phyloP scores from a whole-genome alignment of 2,888 invertebrate species.

The Ectobius pallidus region DNA sequence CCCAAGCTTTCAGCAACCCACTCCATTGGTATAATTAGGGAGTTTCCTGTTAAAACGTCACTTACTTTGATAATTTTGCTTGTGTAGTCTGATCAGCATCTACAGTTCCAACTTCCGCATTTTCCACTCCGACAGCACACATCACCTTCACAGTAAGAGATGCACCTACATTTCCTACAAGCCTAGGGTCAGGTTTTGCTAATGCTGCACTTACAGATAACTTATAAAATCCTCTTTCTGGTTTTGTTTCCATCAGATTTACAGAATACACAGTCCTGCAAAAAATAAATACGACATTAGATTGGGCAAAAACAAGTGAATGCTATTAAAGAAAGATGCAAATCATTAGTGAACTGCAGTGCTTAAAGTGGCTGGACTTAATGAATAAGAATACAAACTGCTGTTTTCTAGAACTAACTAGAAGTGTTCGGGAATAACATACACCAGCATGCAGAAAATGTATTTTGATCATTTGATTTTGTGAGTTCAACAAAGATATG shows the following conservation, averaged over 20 bases:
- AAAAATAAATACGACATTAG: conserved; percentile 24
- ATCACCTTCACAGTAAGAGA: conserved; percentile 68
- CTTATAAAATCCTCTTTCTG: conserved; percentile 85
- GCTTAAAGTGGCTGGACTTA: no score
- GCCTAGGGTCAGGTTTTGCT: conserved; percentile 63
- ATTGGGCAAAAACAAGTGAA: no score
- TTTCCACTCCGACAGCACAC: conserved; percentile 76
- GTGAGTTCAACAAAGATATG: no score
- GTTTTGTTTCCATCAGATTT: conserved; percentile 76
- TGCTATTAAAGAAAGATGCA: background rate
- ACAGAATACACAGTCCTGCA: conserved; percentile 72
- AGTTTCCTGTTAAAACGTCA: no score
- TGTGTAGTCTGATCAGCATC: conserved; percentile 90
- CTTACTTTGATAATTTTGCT: conserved; percentile 70
- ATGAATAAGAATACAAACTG: no score
- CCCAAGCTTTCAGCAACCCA: no score
- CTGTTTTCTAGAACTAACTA: no score
- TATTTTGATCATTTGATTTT: no score
- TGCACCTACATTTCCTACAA: conserved; percentile 62
- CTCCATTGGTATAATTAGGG: no score
- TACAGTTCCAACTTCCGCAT: conserved; percentile 84
- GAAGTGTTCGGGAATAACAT: no score
- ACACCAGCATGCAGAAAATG: no score
- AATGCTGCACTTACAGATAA: conserved; percentile 75
- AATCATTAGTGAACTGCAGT: background rate